phyloP scores from a whole-genome alignment of 2,888 invertebrate species.

The Sussaba pulchella region DNA sequence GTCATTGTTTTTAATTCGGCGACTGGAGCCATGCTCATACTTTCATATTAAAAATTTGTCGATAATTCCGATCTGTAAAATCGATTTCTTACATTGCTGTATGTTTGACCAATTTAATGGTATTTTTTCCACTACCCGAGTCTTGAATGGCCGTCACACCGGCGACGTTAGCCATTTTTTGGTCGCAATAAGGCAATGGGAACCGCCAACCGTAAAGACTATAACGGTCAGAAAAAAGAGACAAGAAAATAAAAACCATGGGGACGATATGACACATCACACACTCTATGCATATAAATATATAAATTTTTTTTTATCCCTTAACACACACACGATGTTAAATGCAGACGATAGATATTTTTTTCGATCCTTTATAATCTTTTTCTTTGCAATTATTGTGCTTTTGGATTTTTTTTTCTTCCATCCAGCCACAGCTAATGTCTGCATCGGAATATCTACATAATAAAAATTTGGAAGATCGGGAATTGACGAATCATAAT shows the following conservation, averaged over 20 bases:
- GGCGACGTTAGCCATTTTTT: conserved; percentile 89
- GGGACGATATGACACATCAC: conserved; percentile 71
- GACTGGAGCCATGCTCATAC: conserved; percentile 68
- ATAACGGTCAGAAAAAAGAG: conserved; percentile 82
- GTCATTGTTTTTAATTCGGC: conserved; percentile 67
- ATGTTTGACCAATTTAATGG: conserved; percentile 84
- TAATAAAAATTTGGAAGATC: background rate
- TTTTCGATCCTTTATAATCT: background rate
- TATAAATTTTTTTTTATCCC: conserved; percentile 1
- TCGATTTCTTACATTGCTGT: conserved; percentile 82
- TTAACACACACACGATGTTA: background rate
- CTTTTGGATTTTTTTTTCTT: background rate
- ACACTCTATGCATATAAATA: conserved; percentile 44
- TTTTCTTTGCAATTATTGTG: conserved; percentile 8
- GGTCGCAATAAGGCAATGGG: conserved; percentile 98
- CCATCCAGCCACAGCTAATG: background rate
- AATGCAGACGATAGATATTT: conserved; percentile 14
- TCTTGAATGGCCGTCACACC: conserved; percentile 84
- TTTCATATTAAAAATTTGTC: conserved; percentile 36
- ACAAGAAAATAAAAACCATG: conserved; percentile 66
- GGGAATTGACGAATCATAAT: background rate
- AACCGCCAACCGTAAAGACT: conserved; percentile 98
- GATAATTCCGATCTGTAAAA: conserved; percentile 61
- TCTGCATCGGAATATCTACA: background rate
- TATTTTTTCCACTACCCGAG: conserved; percentile 84